Base-by-base conservation (phyloP, 1,140 invertebrate genomes). In the Tetraneura akinire region DNA sequence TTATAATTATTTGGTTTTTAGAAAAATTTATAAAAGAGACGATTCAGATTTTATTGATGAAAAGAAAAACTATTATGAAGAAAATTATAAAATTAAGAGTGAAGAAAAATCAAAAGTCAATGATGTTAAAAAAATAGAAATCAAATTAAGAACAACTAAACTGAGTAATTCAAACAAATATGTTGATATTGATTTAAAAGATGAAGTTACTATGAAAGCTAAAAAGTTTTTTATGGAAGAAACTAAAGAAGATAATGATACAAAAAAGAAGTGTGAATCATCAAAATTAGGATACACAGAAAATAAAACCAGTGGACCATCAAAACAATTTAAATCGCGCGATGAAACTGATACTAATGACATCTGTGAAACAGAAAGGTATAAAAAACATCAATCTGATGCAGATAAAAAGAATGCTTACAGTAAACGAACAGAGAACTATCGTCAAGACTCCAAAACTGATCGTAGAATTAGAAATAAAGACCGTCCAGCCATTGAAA, bases 401-500 rank as follows among this genome's bases (percentile, higher is more conserved):
- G 83, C 84, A 26, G 84, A 85, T 11, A 83, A 80, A 78, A 85
- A 45, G 8, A n/a, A 3, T 64, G 49, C 23, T 49, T 18, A 32
- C 11, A 81, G 62, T 55, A 66, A 66, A 78, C 37, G n/a, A 51
- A 29, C 42, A 71, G 80, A 73, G 14, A 45, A 68, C 32, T 23
- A 70, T 6, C 68, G 81, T 16, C 51, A 81, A 80, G 64, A 81
- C 16, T 53, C 62, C 32, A 57, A 70, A 32, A 51, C 8, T 55
- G 68, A 73, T 47, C 42, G 49, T 32, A 26, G 60, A 6, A 80
- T 80, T 66, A 80, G 78, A 42, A 78, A 78, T 60, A 81, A 92
- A 90, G 91, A 92, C 85, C 90, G 91, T 64, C 91, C 91, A 13
- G 88, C 90, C 57, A 89, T 92, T 82, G 90, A 90, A 81, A 91